These are phyloP conservation scores for Drosophila ercepeae DNA, from an alignment of 1,140 invertebrate genomes.

Conservation along the genomic window DNA sequence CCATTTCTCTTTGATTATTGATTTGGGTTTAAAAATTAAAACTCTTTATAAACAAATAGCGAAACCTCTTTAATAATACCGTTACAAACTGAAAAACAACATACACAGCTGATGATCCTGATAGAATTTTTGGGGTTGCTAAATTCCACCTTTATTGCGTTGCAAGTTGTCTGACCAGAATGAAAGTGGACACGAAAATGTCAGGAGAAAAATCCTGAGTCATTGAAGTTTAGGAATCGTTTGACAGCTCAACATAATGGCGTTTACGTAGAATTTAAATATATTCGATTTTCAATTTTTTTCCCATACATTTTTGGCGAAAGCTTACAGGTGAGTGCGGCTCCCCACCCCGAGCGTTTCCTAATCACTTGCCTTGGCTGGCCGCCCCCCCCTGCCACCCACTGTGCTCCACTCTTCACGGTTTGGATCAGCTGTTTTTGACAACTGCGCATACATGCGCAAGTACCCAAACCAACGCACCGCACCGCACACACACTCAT, in stretches of 20 bases:
- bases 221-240: not conserved
- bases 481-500: slow-evolving; percentile 8
- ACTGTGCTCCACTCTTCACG: slow-evolving; percentile 4
- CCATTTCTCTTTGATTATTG: no score
- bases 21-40: no score
- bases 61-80: not conserved
- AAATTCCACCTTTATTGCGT: not conserved
- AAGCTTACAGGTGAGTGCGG: slow-evolving; percentile 58
- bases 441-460: slow-evolving; percentile 53
- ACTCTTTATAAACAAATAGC: not conserved
- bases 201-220: not conserved
- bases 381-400: not conserved
- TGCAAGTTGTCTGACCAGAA: not conserved
- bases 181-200: not conserved
- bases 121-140: not conserved
- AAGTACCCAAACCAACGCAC: slow-evolving; percentile 42
- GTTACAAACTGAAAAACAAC: not conserved
- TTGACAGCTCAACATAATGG: not conserved
- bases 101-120: slow-evolving; percentile 5
- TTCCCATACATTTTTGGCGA: slow-evolving; percentile 15
- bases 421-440: slow-evolving; percentile 55
- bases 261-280: not conserved
- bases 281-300: not conserved
- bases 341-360: not conserved
- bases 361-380: not conserved